Evolutionary conservation across 2,113 vertebrate species (phyloP), one percentile per base, ranked within the genome.

Genomic region (Malurus elegans): DNA sequence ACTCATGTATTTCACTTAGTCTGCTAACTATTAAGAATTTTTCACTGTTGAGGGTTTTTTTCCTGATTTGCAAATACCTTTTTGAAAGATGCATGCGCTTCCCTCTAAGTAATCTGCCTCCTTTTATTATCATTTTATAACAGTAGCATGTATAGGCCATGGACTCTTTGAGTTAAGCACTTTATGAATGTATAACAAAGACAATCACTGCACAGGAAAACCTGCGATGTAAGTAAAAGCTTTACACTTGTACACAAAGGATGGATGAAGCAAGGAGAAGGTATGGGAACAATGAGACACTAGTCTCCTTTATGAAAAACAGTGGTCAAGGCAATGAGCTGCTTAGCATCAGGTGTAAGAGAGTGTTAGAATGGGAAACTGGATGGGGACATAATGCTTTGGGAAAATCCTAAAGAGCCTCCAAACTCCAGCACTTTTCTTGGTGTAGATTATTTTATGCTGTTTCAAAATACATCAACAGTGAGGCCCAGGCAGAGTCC

Each of bases 141-240:
- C 44, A 57, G 50, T 79, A 84, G 28, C 51, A 57, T 0, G 1
- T 86, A 20, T 60, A 92, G 88, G 80, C 89, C 86, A 65, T 31
- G 79, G 76, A 89, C 84, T 91, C 80, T 84, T 83, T 48, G 86
- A 84, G 73, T 95, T 91, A 93, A 93, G 89, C 73, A 89, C 86
- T 92, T 92, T 86, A 79, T 69, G 88, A 78, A 86, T 0, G 4
- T 71, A 15, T 74, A 89, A 93, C 91, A 92, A 93, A 95, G 88
- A 65, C 84, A 79, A 72, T 79, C 47, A 51, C 45, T 42, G 80
- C 65, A 57, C 61, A 81, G 61, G 53, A 87, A 88, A 95, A 85
- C 70, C 73, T 69, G 32, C 1, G 0, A 48, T 34, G 25, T 85
- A 87, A 93, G 65, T 89, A 51, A 92, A 60, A 88, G 83, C 67